Conservation (phyloP, 2,113 vertebrate genomes). For the Semicossyphus pulcher region DNA sequence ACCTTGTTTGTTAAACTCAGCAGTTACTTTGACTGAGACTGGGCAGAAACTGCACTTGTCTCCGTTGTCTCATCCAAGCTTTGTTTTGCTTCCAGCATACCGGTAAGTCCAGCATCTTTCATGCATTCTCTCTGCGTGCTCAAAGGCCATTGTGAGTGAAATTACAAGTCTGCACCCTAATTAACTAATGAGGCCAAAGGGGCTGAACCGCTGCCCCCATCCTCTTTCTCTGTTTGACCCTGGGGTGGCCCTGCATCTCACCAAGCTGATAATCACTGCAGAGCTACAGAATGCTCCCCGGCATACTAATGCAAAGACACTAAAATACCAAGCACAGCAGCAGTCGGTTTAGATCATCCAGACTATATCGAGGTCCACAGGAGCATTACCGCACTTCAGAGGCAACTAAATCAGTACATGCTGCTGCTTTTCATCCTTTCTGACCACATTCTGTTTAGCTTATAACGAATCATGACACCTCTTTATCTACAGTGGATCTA, state of each 20-base stretch:
- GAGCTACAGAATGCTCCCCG: conserved; percentile 13
- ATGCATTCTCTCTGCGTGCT: conserved; percentile 20
- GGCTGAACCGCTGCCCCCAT: conserved; percentile 43
- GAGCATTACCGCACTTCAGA: not conserved
- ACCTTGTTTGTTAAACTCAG: not conserved
- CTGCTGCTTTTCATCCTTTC: not conserved
- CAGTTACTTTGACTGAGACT: not conserved
- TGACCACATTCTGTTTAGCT: conserved; percentile 6
- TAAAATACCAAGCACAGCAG: conserved; percentile 23
- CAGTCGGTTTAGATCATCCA: conserved; percentile 29
- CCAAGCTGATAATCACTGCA: conserved; percentile 64
- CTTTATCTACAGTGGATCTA: not conserved
- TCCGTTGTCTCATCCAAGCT: not conserved
- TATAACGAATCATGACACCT: not conserved
- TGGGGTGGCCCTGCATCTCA: conserved; percentile 56
- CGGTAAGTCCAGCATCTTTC: not conserved
- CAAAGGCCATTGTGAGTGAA: conserved; percentile 45
- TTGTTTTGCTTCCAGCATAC: not conserved
- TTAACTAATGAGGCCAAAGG: conserved; percentile 79
- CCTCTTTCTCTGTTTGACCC: conserved; percentile 61
- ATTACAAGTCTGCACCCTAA: conserved; percentile 61
- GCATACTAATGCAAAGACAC: conserved; percentile 55
- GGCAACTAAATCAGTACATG: not conserved
- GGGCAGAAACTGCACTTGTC: not conserved
- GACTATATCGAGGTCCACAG: not conserved